Base-by-base conservation (phyloP, 2,888 invertebrate species). In the Salticus scenicus region DNA sequence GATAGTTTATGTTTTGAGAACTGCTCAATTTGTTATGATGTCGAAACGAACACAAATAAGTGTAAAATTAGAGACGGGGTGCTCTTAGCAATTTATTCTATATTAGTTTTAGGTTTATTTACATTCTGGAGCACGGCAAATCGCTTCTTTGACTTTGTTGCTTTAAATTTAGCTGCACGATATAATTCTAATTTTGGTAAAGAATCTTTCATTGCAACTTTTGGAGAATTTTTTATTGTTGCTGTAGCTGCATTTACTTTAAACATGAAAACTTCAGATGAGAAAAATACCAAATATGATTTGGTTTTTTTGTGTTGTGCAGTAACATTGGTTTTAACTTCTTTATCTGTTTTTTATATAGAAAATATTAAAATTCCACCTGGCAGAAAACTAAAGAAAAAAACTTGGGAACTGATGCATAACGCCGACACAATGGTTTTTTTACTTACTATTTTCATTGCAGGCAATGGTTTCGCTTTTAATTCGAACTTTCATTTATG, bases 61-160 rank as follows among this genome's bases (percentile, higher is more conserved):
- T 37, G n/a, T 37, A 37, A 4, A 10, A 37, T 10, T 10, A 37
- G 37, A 10, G 10, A 37, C 10, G 10, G 10, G 10, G 4, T 37
- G 4, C 10, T 37, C 4, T 7, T 17, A 47, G 42, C 17, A 10
- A 10, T 64, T 4, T 64, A 64, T 27, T 27, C 17, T 30, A 64
- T 64, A 0, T 28, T 8, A 12, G 10, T 64, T 30, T 7, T 64
- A 1, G 10, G 8, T 1, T 64, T 28, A 2, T 64, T 1, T 20
- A 14, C 64, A 27, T 64, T 64, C 20, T 14, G 8, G 8, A n/a
- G 95, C 7, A 96, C 96, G 28, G 95, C 95, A 17, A 95, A 96
- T 0, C 96, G 96, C n/a, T 95, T 97, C 78, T 94, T 96, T 94
- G 97, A 97, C 91, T 96, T 97, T 0, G 96, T 96, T 87, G 95